These are phyloP conservation scores for Aplocera efformata DNA, from an alignment of 2,888 invertebrate genomes.

Conservation along the genomic window DNA sequence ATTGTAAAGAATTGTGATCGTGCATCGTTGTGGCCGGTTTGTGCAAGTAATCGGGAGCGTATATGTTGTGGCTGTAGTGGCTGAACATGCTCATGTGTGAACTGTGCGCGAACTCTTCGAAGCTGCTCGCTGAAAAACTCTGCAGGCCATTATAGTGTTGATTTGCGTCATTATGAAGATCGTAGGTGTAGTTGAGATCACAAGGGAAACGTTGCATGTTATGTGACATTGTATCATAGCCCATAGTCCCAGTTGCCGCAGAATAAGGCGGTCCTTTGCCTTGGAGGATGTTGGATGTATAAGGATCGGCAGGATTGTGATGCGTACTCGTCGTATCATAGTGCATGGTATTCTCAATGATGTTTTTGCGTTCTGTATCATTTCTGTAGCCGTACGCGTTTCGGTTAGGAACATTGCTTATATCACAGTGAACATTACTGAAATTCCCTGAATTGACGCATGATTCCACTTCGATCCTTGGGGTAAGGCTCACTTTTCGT, in stretches of 20 bases:
- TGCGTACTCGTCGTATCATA: conserved; percentile 68
- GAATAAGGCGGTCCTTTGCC: conserved; percentile 67
- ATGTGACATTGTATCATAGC: conserved; percentile 54
- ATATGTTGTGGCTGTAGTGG: conserved; percentile 74
- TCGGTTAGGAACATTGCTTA: conserved; percentile 48
- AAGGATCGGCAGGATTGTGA: conserved; percentile 62
- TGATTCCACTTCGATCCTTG: conserved; percentile 81
- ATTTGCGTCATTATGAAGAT: conserved; percentile 48
- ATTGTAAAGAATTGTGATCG: conserved; percentile 56
- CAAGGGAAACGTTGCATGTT: conserved; percentile 69
- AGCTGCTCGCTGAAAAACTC: conserved; percentile 73
- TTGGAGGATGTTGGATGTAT: conserved; percentile 66
- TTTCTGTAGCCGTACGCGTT: conserved; percentile 58
- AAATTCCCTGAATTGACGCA: conserved; percentile 84
- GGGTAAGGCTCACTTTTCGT: conserved; percentile 75
- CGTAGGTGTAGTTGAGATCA: conserved; percentile 70
- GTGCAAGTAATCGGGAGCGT: conserved; percentile 66
- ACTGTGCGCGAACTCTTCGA: conserved; percentile 77
- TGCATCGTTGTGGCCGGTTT: conserved; percentile 53
- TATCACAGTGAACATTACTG: conserved; percentile 84
- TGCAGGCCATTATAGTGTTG: conserved; percentile 65
- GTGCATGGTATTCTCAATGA: conserved; percentile 55
- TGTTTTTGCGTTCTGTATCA: conserved; percentile 69
- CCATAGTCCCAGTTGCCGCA: conserved; percentile 45
- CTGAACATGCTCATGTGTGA: conserved; percentile 75